Evolutionary conservation across 2,113 vertebrate genomes (phyloP), one percentile per base, ranked within the genome.

Genomic region (Ophiodon elongatus): DNA sequence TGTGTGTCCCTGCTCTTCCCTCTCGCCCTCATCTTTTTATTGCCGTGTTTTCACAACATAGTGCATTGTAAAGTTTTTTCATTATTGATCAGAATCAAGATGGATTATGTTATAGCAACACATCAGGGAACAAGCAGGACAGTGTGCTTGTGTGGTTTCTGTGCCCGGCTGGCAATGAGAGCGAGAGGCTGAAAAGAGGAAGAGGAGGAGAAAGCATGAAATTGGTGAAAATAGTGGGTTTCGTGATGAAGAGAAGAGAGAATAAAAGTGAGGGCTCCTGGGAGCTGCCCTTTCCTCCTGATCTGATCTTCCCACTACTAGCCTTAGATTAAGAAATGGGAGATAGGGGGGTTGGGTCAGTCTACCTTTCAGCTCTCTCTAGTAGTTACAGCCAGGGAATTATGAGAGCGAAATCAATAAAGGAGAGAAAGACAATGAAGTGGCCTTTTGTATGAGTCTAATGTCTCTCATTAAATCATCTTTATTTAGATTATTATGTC

Each of bases 241-340:
- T 33, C 70, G 27, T 50, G 37, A 43, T 59, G 73, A 67, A 57
- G 69, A 54, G 64, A 41, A 41, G 41, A 41, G 39, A 43, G 50
- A 60, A 45, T 60, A 52, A 80, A 72, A 56, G 57, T 3, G 27
- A 62, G 65, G 35, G 62, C 88, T 75, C 85, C 47, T 56, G 88
- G 74, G 85, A 82, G 78, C 84, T 88, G 81, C 37, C 78, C 84
- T 88, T 88, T 86, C 37, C 79, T 85, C 60, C 27, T 65, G 39
- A 81, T 66, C 68, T 59, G 71, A 85, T 78, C 76, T 70, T n/a
- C n/a, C 39, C 23, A 74, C 63, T n/a, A 64, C 59, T 17, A 19
- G 37, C 43, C n/a, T n/a, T n/a, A n/a, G n/a, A n/a, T n/a, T n/a
- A n/a, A n/a, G n/a, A n/a, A n/a, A n/a, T n/a, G n/a, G n/a, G n/a